phyloP scores from a whole-genome alignment of 2,888 invertebrate genomes.

The Myopa tessellatipennis region DNA sequence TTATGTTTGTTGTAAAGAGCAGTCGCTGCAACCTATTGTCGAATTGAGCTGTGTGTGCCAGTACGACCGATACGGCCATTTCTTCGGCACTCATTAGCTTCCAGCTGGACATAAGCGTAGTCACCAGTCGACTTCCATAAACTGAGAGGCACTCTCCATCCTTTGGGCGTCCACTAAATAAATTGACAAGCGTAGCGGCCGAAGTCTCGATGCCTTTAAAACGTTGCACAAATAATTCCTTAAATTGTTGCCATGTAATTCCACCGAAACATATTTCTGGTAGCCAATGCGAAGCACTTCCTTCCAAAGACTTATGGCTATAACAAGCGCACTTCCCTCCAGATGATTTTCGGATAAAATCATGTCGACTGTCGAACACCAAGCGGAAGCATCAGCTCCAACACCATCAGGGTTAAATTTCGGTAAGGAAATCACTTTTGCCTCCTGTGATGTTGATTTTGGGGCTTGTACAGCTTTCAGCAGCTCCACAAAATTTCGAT shows the following conservation, averaged over 20 bases:
- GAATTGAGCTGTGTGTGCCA: slow-evolving; percentile 37
- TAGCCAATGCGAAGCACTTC: slow-evolving; percentile 1
- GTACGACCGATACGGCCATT: slow-evolving; percentile 40
- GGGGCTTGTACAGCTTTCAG: not conserved
- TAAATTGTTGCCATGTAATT: not conserved
- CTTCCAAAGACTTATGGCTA: not conserved
- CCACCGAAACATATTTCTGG: not conserved
- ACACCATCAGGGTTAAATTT: too few species aligned
- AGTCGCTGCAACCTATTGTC: slow-evolving; percentile 37
- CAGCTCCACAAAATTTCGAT: not conserved
- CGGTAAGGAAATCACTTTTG: too few species aligned
- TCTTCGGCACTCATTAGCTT: slow-evolving; percentile 40
- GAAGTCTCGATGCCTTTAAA: not conserved
- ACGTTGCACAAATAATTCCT: not conserved
- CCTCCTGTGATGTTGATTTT: not conserved
- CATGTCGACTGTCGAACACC: slow-evolving; percentile 21
- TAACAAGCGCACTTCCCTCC: slow-evolving; percentile 27
- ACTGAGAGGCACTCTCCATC: too few species aligned
- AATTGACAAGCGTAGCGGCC: too few species aligned
- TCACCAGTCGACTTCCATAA: too few species aligned
- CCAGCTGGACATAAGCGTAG: not conserved
- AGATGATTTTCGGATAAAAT: slow-evolving; percentile 39
- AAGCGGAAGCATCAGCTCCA: too few species aligned
- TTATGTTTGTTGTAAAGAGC: too few species aligned
- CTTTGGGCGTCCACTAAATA: too few species aligned